These are phyloP conservation scores for Platanista minor DNA, from an alignment of 2,113 vertebrate genomes.

Conservation along the genomic window DNA sequence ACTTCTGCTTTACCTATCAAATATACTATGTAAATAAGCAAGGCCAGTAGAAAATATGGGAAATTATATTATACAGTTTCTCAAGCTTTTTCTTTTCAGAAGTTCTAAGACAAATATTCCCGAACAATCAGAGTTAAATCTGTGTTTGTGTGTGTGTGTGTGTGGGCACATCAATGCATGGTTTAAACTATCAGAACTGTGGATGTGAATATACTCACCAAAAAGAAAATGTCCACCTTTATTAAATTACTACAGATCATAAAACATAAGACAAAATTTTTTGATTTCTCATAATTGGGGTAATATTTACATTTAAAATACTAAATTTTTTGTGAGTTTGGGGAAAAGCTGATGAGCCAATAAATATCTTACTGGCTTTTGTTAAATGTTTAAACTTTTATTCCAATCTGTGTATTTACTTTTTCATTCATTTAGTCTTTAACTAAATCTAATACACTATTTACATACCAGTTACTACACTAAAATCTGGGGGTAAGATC, in stretches of 20 bases:
- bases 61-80: not conserved
- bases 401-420: not conserved
- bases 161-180: not conserved
- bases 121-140: not conserved
- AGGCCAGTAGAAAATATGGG: not conserved
- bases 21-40: not conserved
- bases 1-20: not conserved
- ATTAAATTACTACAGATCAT: not conserved
- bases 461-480: not conserved
- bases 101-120: not conserved
- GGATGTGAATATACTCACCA: not conserved
- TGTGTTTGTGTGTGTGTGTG: not conserved
- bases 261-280: not conserved
- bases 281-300: not conserved
- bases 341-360: not conserved
- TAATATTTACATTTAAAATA: not conserved
- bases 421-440: not conserved
- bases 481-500: not conserved
- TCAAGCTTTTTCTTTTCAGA: not conserved
- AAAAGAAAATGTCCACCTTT: not conserved
- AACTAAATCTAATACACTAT: not conserved
- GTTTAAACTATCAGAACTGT: not conserved
- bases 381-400: not conserved
- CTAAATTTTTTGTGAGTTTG: not conserved
- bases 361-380: not conserved